phyloP scores from a whole-genome alignment of 2,888 invertebrate genomes.

The Nemapogon koenigi region DNA sequence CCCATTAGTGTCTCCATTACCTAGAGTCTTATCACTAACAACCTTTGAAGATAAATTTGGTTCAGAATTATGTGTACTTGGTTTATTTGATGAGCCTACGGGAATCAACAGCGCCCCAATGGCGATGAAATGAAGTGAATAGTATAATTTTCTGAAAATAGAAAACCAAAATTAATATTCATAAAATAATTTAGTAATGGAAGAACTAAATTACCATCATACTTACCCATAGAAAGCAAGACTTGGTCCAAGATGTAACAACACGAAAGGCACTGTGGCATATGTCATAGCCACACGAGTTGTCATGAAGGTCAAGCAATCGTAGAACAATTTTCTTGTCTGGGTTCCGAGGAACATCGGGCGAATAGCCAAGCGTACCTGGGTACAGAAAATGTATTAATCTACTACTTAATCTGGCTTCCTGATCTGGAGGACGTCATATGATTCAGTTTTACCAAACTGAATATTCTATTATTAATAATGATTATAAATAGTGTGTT shows the following conservation, averaged over 20 bases:
- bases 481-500: too few species aligned
- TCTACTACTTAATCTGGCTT: too few species aligned
- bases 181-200: constrained; percentile 2
- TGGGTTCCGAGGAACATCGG: constrained; percentile 77
- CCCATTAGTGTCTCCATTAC: constrained; percentile 31
- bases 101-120: constrained; percentile 51
- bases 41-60: background rate
- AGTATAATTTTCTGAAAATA: constrained; percentile 62
- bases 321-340: constrained; percentile 77
- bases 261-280: constrained; percentile 88
- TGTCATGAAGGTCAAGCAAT: constrained; percentile 78
- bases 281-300: constrained; percentile 89
- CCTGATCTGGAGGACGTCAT: too few species aligned
- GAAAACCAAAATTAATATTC: constrained; percentile 10
- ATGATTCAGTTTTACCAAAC: too few species aligned
- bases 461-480: too few species aligned
- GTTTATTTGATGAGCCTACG: constrained; percentile 20
- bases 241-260: constrained; percentile 83
- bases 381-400: constrained; percentile 14
- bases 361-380: constrained; percentile 82
- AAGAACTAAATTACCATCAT: background rate
- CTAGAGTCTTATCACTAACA: constrained; percentile 17
- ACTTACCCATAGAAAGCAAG: constrained; percentile 81
- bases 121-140: constrained; percentile 55
- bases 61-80: background rate